These are phyloP conservation scores for Hylaea fasciaria DNA, from an alignment of 2,888 invertebrate genomes.

Conservation along the genomic window DNA sequence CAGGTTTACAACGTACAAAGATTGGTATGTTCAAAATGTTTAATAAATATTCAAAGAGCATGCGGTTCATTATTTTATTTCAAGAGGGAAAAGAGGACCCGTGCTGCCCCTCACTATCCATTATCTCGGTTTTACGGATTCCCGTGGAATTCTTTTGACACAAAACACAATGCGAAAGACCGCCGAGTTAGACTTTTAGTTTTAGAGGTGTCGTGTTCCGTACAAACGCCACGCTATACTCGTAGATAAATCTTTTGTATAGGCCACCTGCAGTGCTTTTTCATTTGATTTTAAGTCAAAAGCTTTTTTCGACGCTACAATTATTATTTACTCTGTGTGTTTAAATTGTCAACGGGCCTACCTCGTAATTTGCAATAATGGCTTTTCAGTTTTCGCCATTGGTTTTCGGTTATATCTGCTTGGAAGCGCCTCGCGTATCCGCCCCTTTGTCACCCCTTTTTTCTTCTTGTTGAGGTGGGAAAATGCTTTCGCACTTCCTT, in stretches of 20 bases:
- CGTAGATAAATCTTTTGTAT: constrained; percentile 20
- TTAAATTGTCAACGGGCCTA: too few relatives aligned
- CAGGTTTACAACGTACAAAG: too few relatives aligned
- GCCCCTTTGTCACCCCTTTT: too few relatives aligned
- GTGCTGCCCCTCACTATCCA: constrained; percentile 16
- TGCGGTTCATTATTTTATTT: too few relatives aligned
- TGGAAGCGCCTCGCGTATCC: too few relatives aligned
- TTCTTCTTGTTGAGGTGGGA: too few relatives aligned
- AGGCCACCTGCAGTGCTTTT: constrained; percentile 14
- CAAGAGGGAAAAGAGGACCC: not conserved
- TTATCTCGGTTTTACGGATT: constrained; percentile 21
- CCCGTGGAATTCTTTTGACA: constrained; percentile 28
- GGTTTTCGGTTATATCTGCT: not conserved
- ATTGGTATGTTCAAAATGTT: too few relatives aligned
- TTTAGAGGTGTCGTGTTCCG: constrained; percentile 22
- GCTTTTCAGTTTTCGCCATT: not conserved
- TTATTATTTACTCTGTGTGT: too few relatives aligned
- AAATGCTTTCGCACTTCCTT: too few relatives aligned
- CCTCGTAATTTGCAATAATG: too few relatives aligned
- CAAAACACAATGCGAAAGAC: constrained; percentile 23
- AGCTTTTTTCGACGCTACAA: constrained; percentile 22
- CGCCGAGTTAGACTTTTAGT: constrained; percentile 26
- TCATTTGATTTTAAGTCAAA: constrained; percentile 10
- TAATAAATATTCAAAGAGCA: too few relatives aligned
- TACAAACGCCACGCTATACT: not conserved